These are phyloP conservation scores for Dicranocentrus wangi DNA, from an alignment of 2,888 invertebrate genomes.

Conservation along the genomic window DNA sequence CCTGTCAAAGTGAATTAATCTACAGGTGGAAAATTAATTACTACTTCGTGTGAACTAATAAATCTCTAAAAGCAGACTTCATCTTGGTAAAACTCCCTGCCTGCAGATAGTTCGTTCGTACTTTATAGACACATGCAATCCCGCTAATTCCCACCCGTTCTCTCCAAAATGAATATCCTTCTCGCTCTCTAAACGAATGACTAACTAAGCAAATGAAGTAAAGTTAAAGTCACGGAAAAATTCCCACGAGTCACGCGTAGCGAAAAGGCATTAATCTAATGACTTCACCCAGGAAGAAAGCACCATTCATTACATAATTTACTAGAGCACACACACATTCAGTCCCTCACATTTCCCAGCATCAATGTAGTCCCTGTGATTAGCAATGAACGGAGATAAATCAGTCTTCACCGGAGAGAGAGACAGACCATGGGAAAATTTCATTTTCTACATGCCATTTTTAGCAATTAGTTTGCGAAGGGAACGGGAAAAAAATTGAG, in stretches of 20 bases:
- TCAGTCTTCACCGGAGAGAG: constrained; percentile 11
- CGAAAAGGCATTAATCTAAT: constrained; percentile 59
- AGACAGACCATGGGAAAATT: neutral
- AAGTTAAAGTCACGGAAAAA: constrained; percentile 53
- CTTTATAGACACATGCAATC: too few relatives aligned
- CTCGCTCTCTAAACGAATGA: constrained; percentile 26
- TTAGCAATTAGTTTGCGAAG: constrained; percentile 11
- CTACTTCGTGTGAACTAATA: constrained; percentile 51
- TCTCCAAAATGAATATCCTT: neutral
- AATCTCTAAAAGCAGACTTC: constrained; percentile 26
- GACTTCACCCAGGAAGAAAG: constrained; percentile 55
- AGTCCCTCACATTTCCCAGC: neutral
- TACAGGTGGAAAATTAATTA: constrained; percentile 65
- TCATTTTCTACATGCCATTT: constrained; percentile 15
- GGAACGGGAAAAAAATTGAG: too few relatives aligned
- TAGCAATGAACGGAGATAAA: constrained; percentile 19
- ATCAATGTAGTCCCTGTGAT: constrained; percentile 17
- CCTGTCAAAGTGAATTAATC: constrained; percentile 44
- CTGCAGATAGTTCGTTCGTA: too few relatives aligned
- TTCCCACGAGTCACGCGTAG: constrained; percentile 60
- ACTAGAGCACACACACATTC: constrained; percentile 9
- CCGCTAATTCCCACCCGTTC: neutral
- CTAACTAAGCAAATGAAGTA: constrained; percentile 46
- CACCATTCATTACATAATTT: constrained; percentile 56
- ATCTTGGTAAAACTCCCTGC: neutral